Evolutionary conservation across 2,113 vertebrate species (phyloP), one percentile per base, ranked within the genome.

Genomic region (Poeciliopsis retropinna): DNA sequence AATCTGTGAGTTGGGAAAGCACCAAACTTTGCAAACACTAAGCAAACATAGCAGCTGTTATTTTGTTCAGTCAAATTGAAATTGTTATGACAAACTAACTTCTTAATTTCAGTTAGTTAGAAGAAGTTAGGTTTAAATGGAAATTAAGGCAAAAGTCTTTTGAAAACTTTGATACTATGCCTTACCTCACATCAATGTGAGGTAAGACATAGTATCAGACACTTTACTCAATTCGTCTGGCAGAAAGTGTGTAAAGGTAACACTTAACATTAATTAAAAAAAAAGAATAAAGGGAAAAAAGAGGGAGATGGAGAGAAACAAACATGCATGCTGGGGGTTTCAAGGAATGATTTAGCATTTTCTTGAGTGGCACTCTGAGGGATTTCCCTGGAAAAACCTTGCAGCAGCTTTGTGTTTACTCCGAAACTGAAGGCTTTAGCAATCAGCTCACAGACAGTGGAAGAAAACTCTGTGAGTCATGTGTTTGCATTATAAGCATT

Each of bases 281-380:
- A 2, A 62, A 47, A 5, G 19, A 31, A 2, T 17, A 47, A 3
- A 63, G 31, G 60, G 67, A 41, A 67, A 41, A 65, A 64, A 57
- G 72, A 63, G 28, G 64, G 47, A 82, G 70, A 14, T 12, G 37
- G 70, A 74, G 73, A n/a, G 62, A 82, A 60, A 85, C 62, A 81
- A 76, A 75, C 61, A 78, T 72, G 75, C 51, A 41, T 70, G 75
- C 76, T n/a, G 80, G 76, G 79, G 85, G 84, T 70, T 90, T 81
- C 82, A 83, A 80, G 72, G 76, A 83, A 82, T 87, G 41, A 80
- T 93, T 92, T 92, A 85, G 88, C 85, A 92, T 92, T 90, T 91
- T 77, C 80, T 64, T 80, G 82, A 87, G 80, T 76, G 92, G 71
- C 84, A 89, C 74, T n/a, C 91, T 86, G 82, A 91, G 87, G 91